Conservation (phyloP, 2,888 invertebrate genomes). For the Ashinkailepas kermadecensis region DNA sequence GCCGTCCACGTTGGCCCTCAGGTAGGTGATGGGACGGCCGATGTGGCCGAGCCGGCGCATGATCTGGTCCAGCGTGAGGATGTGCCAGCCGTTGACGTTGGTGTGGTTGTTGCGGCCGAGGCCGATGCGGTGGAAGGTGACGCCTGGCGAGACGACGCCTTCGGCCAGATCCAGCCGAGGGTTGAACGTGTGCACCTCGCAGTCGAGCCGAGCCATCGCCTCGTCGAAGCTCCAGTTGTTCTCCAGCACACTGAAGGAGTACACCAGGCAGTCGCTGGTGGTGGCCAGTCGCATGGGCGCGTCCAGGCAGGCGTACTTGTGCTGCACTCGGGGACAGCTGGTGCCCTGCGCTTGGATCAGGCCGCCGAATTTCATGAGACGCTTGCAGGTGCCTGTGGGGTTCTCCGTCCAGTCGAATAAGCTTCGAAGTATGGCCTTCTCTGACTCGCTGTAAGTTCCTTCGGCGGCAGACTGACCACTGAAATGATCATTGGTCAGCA, state of each 20-base stretch:
- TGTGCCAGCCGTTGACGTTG: background rate
- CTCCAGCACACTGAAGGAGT: slow-evolving; percentile 29
- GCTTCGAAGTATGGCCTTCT: too few relatives aligned
- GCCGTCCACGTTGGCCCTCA: slow-evolving; percentile 41
- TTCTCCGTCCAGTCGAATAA: background rate
- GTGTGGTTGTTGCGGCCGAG: slow-evolving; percentile 1
- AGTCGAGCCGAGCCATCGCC: slow-evolving; percentile 34
- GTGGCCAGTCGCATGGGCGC: background rate
- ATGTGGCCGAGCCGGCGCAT: background rate
- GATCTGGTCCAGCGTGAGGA: background rate
- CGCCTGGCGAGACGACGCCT: background rate
- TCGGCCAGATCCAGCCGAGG: slow-evolving; percentile 30
- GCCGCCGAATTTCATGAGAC: background rate
- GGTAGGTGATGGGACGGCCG: slow-evolving; percentile 40
- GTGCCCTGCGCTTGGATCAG: too few relatives aligned
- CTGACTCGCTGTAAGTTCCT: too few relatives aligned
- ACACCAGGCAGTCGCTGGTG: slow-evolving; percentile 24
- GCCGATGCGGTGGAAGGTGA: background rate
- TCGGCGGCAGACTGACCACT: too few relatives aligned
- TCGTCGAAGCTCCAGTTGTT: slow-evolving; percentile 34
- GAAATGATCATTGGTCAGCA: too few relatives aligned
- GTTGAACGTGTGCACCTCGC: slow-evolving; percentile 41
- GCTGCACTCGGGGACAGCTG: background rate
- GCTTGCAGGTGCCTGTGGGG: background rate
- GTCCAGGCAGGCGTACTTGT: background rate